These are phyloP conservation scores for Listronotus oregonensis DNA, from an alignment of 1,140 invertebrate species.

Conservation along the genomic window DNA sequence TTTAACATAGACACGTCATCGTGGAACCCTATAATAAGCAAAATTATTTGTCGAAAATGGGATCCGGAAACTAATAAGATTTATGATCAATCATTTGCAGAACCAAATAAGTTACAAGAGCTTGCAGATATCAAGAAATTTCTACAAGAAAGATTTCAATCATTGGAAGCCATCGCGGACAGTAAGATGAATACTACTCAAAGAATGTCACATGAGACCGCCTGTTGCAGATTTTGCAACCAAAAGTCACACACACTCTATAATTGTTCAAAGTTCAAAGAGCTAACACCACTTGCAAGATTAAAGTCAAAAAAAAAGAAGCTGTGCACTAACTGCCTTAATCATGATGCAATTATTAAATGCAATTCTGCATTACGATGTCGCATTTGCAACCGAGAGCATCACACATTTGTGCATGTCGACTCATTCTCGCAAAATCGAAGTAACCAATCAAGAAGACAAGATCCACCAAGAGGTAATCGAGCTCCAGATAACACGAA, in stretches of 20 bases:
- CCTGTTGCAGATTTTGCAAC: too few relatives aligned
- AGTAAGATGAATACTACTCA: too few relatives aligned
- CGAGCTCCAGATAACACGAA: too few relatives aligned
- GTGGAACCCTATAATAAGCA: conserved; percentile 5
- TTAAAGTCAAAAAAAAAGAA: neutral
- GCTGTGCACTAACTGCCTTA: conserved; percentile 3
- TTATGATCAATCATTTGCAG: neutral
- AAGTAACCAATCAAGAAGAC: neutral
- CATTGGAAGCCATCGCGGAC: neutral
- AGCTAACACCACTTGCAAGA: neutral
- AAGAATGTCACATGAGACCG: too few relatives aligned
- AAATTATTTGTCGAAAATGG: conserved; percentile 1
- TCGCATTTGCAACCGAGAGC: neutral
- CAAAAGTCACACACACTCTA: neutral
- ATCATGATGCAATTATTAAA: neutral
- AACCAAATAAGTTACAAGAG: neutral
- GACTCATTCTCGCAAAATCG: neutral
- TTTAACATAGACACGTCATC: neutral
- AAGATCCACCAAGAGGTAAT: too few relatives aligned
- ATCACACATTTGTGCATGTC: conserved; percentile 1
- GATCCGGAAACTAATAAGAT: neutral
- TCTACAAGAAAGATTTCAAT: conserved; percentile 4
- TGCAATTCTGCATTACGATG: neutral
- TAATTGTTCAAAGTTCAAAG: conserved; percentile 4
- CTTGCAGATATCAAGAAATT: neutral